Conservation (phyloP, 2,113 vertebrate species). For the Strigops habroptila region DNA sequence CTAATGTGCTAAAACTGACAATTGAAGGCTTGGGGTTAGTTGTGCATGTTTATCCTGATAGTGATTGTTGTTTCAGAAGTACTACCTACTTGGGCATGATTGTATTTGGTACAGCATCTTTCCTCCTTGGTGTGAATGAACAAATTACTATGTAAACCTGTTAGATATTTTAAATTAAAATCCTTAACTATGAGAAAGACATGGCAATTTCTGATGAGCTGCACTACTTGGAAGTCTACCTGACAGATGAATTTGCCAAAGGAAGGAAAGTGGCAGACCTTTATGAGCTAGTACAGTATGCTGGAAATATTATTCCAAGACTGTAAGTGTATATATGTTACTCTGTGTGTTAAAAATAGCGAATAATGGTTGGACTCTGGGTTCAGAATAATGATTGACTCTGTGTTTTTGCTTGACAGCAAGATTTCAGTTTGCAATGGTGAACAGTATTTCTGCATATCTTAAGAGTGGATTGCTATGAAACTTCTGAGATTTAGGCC, state of each 20-base stretch:
- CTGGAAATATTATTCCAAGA: slow-evolving; percentile 97
- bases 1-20: background rate
- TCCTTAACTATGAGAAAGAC: slow-evolving; percentile 80
- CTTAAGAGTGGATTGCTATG: background rate
- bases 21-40: background rate
- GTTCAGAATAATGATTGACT: background rate
- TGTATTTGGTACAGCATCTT: background rate
- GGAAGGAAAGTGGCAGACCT: slow-evolving; percentile 96
- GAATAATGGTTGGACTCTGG: background rate
- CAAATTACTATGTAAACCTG: background rate
- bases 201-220: slow-evolving; percentile 99
- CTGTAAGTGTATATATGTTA: slow-evolving; percentile 82
- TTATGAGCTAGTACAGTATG: slow-evolving; percentile 97
- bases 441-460: background rate
- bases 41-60: background rate
- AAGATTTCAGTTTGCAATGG: background rate
- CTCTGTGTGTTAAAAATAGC: background rate
- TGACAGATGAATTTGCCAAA: slow-evolving; percentile 97
- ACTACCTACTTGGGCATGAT: background rate
- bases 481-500: background rate
- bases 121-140: background rate
- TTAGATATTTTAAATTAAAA: background rate
- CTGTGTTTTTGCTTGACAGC: background rate
- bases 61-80: background rate
- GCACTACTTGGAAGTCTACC: slow-evolving; percentile 95